These are phyloP conservation scores for Acanthosepion pharaonis DNA, from an alignment of 2,888 invertebrate species.

Conservation along the genomic window DNA sequence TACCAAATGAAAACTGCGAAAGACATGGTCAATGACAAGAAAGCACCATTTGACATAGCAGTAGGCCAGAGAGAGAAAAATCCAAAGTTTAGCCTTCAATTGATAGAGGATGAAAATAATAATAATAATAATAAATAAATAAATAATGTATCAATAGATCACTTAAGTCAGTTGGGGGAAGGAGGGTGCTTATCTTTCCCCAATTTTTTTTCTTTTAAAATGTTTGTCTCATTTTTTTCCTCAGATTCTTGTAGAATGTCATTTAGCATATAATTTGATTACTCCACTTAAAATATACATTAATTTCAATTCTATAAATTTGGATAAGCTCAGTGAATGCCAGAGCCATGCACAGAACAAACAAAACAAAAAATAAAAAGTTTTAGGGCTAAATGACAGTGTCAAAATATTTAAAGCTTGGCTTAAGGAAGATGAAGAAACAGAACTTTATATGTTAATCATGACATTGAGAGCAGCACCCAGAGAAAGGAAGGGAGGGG, in stretches of 20 bases:
- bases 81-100: background rate
- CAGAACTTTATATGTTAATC: background rate
- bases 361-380: background rate
- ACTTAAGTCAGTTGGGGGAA: background rate
- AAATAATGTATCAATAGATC: background rate
- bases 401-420: background rate
- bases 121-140: background rate
- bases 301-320: background rate
- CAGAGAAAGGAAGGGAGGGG: background rate
- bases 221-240: background rate
- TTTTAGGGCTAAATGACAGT: background rate
- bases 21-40: background rate
- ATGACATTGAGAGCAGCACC: background rate
- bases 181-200: background rate
- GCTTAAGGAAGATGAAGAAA: constrained; percentile 14
- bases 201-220: background rate
- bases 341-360: background rate
- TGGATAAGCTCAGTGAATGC: constrained; percentile 3
- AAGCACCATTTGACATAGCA: constrained; percentile 45
- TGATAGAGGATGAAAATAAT: background rate
- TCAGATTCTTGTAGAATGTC: background rate
- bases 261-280: constrained; percentile 24
- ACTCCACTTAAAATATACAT: constrained; percentile 8
- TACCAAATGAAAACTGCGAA: constrained; percentile 40
- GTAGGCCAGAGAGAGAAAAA: background rate